Evolutionary conservation across 2,888 invertebrate species (phyloP), one percentile per base, ranked within the genome.

Genomic region (Clunio marinus): DNA sequence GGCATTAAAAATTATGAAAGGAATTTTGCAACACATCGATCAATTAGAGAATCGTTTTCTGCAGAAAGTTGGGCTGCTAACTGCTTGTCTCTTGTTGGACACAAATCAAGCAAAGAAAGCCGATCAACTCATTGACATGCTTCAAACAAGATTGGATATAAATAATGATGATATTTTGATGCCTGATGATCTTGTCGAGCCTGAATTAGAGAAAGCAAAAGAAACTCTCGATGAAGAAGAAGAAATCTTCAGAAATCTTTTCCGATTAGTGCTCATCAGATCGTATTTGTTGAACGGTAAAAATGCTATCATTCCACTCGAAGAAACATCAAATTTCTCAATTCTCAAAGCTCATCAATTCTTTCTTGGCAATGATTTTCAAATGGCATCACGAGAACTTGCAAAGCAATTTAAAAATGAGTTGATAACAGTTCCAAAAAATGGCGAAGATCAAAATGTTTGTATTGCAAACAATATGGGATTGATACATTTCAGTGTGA

Each of bases 391-490:
- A 17, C 79, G 79, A 69, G 77, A 79, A 70, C 69, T 79, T 15
- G 75, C 76, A 63, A 77, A 76, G 65, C 71, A 72, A 24, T 72
- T 72, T 57, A 51, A 72, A n/a, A 63, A 69, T 55, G 71, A 70
- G 37, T 58, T 70, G 2, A 71, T 72, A 65, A 37, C 73, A 27
- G 73, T 74, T 25, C 74, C 73, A 24, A 70, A 70, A 2, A 74
- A 76, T 62, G 76, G 74, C n/a, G 74, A 77, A 28, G 76, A 77
- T 71, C 71, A 78, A 25, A 76, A 77, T 69, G 75, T 78, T 1
- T 76, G 76, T 55, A 74, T 79, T 15, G 79, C 80, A 22, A 79
- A 79, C 70, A 79, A 79, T 65, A 80, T 80, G 79, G 79, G 80
- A 1, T 75, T 79, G 2, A 79, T 79, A 13, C 79, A 79, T 70